Base-by-base conservation (phyloP, 1,140 invertebrate species). In the Drosophila grimshawi region DNA sequence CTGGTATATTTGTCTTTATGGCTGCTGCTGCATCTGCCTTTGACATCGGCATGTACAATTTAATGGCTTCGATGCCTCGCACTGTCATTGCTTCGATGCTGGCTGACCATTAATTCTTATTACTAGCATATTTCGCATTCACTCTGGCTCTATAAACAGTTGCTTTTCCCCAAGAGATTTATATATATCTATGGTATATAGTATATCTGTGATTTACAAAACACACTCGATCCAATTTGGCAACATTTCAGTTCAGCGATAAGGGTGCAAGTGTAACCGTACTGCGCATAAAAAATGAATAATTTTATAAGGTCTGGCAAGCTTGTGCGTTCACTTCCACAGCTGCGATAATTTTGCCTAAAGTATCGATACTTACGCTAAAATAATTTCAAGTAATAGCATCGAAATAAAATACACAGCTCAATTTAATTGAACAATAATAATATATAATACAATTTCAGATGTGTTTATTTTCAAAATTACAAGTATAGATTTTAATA, bases 41-140 rank as follows among this genome's bases (percentile, higher is more conserved):
- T 35, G 76, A 70, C 55, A 65, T 83, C 55, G 68, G 74, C 64
- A 80, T 62, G 51, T 90, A 90, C 41, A 90, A 73, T 60, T 90
- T 91, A 11, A 92, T 90, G 61, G 90, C 90, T 81, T 92, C 90
- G 41, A 92, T 83, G 46, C 90, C 90, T 32, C 81, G 80, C 63
- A 89, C 90, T 11, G 90, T 89, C 90, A 92, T 92, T 64, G 65
- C 85, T 74, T 46, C 56, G 67, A 48, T 52, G 66, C 56, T 80
- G 59, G 51, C 56, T 52, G 55, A 7, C 3, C 45, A 35, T 67
- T 75, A 71, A 77, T 56, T 79, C 56, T 46, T 52, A 30, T 52
- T 46, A 6, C 35, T 51, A 51, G 61, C 76, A 65, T 60, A 52
- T 73, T 72, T 49, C 19, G 61, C 46, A 80, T 48, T 45, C 37